Base-by-base conservation (phyloP, 2,797 vertebrate species). In the Falco biarmicus region DNA sequence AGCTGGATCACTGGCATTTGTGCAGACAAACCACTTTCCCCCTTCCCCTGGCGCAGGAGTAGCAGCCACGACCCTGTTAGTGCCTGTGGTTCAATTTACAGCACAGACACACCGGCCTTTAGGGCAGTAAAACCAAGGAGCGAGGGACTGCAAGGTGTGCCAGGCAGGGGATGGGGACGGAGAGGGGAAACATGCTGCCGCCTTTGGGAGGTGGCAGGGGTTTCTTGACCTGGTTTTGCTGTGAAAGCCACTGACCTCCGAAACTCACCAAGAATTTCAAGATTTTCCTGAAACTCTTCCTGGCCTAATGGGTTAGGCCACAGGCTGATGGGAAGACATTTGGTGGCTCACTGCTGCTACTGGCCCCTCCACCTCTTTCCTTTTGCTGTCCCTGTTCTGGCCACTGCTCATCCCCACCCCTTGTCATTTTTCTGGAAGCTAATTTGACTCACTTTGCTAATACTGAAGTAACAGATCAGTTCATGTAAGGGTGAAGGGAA, bases 21-120 rank as follows among this genome's bases (percentile, higher is more conserved):
- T n/a, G 20, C 22, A 26, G 13, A 13, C 45, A 16, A 69, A 25
- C 13, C 24, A n/a, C 32, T 75, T 32, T 50, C 57, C 43, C 31
- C 32, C 43, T 54, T 37, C 24, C 34, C 32, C 57, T 43, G 34
- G 13, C 28, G 25, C 22, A 61, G 48, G 13, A 63, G 48, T 9
- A 5, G 37, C 22, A 50, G 15, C 47, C 1, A 2, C 4, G 10
- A 13, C 28, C 22, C 28, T 24, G 8, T 13, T 15, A 7, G 8
- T 18, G 17, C 16, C 56, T 26, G 37, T 0, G 4, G 24, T 13
- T 43, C 1, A 0, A 15, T 41, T 20, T 24, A 14, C 34, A 48
- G 56, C 45, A 24, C 9, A 25, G 65, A 21, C 45, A 28, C 2
- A 2, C 13, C 5, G 2, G 31, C 20, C 7, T 0, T 16, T 45